A percentile compares a stretch with the other conserved stretches of the same genome.
These are phyloP conservation scores for Cherax quadricarinatus DNA, from an alignment of 1,140 invertebrate species.

Conservation along the genomic window DNA sequence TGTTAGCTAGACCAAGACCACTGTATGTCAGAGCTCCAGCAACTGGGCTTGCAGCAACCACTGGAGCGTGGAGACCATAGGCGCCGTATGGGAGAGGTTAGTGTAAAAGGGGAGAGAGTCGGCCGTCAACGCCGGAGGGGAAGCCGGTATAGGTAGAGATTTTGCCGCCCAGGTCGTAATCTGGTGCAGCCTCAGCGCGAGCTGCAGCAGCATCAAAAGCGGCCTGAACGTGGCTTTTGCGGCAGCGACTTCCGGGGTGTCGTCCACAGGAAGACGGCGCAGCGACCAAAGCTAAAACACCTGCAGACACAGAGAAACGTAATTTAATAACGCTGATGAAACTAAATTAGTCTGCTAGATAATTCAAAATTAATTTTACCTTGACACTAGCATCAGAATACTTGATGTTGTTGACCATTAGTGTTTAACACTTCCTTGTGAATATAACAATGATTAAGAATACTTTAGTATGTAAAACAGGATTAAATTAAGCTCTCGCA, in stretches of 20 bases:
- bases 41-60: not conserved
- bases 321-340: too few relatives aligned
- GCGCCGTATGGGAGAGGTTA: constrained; percentile 1
- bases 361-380: too few relatives aligned
- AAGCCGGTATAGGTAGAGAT: constrained; percentile 31
- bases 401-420: too few relatives aligned
- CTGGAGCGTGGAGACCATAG: constrained; percentile 21
- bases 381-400: too few relatives aligned
- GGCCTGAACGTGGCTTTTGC: constrained; percentile 37
- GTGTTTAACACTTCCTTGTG: too few relatives aligned
- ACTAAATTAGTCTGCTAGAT: too few relatives aligned
- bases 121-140: constrained; percentile 22
- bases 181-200: constrained; percentile 19
- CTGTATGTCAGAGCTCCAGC: not conserved
- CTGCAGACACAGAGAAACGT: too few relatives aligned
- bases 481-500: too few relatives aligned
- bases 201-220: constrained; percentile 21
- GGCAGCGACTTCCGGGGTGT: constrained; percentile 47
- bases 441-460: too few relatives aligned
- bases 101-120: constrained; percentile 16
- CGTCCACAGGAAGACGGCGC: constrained; percentile 18
- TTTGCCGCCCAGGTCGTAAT: constrained; percentile 10
- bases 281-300: not conserved
- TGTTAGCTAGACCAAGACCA: not conserved
- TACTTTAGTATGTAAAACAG: too few relatives aligned